Conservation (phyloP, 2,797 vertebrate species). For the Enteromius paludinosus region DNA sequence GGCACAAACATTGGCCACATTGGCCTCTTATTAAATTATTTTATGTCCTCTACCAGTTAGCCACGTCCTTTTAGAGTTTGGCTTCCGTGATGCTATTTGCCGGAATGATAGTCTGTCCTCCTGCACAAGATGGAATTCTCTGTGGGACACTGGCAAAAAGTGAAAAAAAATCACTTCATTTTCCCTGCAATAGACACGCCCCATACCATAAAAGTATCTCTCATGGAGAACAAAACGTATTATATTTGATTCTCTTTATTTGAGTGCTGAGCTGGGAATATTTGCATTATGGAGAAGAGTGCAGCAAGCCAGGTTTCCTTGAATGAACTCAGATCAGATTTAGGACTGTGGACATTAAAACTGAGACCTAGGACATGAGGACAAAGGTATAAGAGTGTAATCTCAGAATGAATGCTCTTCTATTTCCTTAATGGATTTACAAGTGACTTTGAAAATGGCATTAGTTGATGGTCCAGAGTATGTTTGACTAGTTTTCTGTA, state of each 20-base stretch:
- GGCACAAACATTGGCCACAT: neutral
- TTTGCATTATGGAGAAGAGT: conserved; percentile 38
- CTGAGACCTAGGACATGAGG: conserved; percentile 6
- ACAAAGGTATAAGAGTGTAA: conserved; percentile 2
- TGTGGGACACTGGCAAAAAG: conserved; percentile 22
- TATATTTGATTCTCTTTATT: conserved; percentile 46
- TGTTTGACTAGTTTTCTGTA: neutral
- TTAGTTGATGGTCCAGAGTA: conserved; percentile 4
- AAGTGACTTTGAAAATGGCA: conserved; percentile 8
- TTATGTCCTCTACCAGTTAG: neutral
- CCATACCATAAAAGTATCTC: conserved; percentile 36
- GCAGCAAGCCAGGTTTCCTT: conserved; percentile 24
- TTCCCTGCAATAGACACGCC: conserved; percentile 42
- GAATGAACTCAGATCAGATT: conserved; percentile 39
- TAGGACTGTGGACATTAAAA: conserved; percentile 17
- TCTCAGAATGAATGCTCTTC: neutral
- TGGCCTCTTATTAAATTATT: neutral
- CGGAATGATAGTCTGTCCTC: conserved; percentile 12
- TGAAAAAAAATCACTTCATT: conserved; percentile 51
- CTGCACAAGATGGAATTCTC: conserved; percentile 36
- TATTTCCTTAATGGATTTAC: conserved; percentile 16
- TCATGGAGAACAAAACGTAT: conserved; percentile 47
- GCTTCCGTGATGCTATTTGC: conserved; percentile 8
- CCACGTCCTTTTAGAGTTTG: conserved; percentile 6
- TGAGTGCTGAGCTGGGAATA: conserved; percentile 35